These are phyloP conservation scores for Hemithea aestivaria DNA, from an alignment of 2,888 invertebrate species.

Conservation along the genomic window DNA sequence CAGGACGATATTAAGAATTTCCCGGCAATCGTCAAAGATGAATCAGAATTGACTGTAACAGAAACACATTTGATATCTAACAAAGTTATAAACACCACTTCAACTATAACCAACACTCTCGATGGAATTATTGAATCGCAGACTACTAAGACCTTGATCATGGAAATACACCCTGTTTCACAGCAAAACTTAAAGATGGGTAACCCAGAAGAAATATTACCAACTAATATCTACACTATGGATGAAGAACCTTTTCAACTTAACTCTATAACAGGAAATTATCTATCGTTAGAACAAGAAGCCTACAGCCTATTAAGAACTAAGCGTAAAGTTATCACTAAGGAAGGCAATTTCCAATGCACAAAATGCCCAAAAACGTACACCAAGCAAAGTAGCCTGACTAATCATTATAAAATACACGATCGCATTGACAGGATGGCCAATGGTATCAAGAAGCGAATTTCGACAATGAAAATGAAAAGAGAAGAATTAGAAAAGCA, in stretches of 20 bases:
- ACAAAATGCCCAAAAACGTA: slow-evolving; percentile 56
- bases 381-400: slow-evolving; percentile 30
- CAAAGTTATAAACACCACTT: slow-evolving; percentile 60
- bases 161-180: slow-evolving; percentile 60
- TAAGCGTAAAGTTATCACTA: too few relatives aligned
- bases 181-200: slow-evolving; percentile 34
- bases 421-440: slow-evolving; percentile 51
- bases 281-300: slow-evolving; percentile 62
- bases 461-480: slow-evolving; percentile 32
- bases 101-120: slow-evolving; percentile 52
- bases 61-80: slow-evolving; percentile 67
- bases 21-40: slow-evolving; percentile 49
- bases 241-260: slow-evolving; percentile 55
- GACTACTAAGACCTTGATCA: slow-evolving; percentile 59
- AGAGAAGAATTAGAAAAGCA: slow-evolving; percentile 30
- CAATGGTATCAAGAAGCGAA: slow-evolving; percentile 45
- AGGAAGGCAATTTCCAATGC: slow-evolving; percentile 35
- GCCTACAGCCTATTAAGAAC: slow-evolving; percentile 57
- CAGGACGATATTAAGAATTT: slow-evolving; percentile 39
- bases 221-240: slow-evolving; percentile 40
- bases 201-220: slow-evolving; percentile 61
- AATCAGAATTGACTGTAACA: slow-evolving; percentile 51
- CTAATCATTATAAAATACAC: slow-evolving; percentile 54
- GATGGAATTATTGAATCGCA: slow-evolving; percentile 55
- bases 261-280: slow-evolving; percentile 68